These are phyloP conservation scores for Magallana nippona DNA, from an alignment of 2,888 invertebrate species.

Conservation along the genomic window DNA sequence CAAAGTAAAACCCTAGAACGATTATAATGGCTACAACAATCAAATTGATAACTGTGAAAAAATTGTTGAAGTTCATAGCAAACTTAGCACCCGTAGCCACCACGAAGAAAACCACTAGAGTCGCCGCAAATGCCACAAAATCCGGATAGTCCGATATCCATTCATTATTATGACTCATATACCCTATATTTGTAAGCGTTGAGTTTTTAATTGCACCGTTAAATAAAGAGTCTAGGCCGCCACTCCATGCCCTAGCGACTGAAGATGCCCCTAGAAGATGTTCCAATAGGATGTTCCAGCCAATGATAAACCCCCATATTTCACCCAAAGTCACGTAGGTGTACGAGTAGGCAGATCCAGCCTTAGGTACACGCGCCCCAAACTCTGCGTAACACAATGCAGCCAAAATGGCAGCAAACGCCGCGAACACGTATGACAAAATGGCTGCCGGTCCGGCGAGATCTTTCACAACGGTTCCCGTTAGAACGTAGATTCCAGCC, in stretches of 20 bases:
- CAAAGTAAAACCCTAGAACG: slow-evolving; percentile 90
- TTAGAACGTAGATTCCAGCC: slow-evolving; percentile 98
- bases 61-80: slow-evolving; percentile 79
- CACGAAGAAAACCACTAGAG: slow-evolving; percentile 81
- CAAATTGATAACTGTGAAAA: slow-evolving; percentile 79
- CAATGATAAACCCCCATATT: slow-evolving; percentile 91
- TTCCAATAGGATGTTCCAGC: slow-evolving; percentile 89
- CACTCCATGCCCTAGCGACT: slow-evolving; percentile 83
- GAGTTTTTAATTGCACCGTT: slow-evolving; percentile 79
- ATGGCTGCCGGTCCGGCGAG: slow-evolving; percentile 78
- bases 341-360: slow-evolving; percentile 92
- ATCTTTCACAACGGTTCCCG: slow-evolving; percentile 84
- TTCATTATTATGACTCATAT: slow-evolving; percentile 58
- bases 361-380: slow-evolving; percentile 77
- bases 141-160: slow-evolving; percentile 80
- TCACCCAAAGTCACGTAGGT: slow-evolving; percentile 96
- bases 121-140: slow-evolving; percentile 77
- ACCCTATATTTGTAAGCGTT: slow-evolving; percentile 74
- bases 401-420: slow-evolving; percentile 77
- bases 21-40: slow-evolving; percentile 79
- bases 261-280: slow-evolving; percentile 80
- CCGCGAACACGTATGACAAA: slow-evolving; percentile 86
- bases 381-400: slow-evolving; percentile 81
- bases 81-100: slow-evolving; percentile 78
- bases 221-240: slow-evolving; percentile 80